These are phyloP conservation scores for Onychostoma macrolepis DNA, from an alignment of 2,113 vertebrate species.

Conservation along the genomic window DNA sequence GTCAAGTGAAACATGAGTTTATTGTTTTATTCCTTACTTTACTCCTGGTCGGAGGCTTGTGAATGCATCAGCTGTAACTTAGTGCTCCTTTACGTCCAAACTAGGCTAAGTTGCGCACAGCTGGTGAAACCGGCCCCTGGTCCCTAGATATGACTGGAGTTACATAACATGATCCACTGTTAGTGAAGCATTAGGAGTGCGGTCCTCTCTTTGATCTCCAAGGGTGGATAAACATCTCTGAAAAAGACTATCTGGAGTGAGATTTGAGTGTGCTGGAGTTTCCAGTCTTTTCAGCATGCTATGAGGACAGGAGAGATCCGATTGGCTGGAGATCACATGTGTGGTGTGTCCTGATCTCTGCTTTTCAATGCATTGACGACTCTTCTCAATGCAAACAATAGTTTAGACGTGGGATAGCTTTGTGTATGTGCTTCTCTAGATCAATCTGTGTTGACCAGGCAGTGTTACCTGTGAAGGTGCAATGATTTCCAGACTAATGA, in stretches of 20 bases:
- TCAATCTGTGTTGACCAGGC: constrained; percentile 8
- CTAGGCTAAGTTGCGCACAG: neutral
- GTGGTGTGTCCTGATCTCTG: constrained; percentile 2
- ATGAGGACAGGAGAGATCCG: constrained; percentile 2
- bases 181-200: neutral
- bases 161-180: constrained; percentile 30
- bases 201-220: constrained; percentile 21
- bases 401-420: constrained; percentile 30
- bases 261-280: constrained; percentile 11
- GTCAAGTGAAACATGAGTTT: neutral
- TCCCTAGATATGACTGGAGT: neutral
- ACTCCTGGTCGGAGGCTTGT: neutral
- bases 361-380: constrained; percentile 37
- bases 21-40: neutral
- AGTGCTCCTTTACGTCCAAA: neutral
- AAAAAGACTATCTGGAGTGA: neutral
- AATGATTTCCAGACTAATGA: constrained; percentile 25
- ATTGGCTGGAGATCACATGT: constrained; percentile 50
- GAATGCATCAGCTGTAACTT: no score
- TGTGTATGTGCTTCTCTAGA: constrained; percentile 39
- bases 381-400: constrained; percentile 52
- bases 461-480: constrained; percentile 33
- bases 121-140: neutral
- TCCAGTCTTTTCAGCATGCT: constrained; percentile 25
- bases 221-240: neutral